Evolutionary conservation across 2,888 invertebrate genomes (phyloP), one percentile per base, ranked within the genome.

Genomic region (Toxonevra muliebris): DNA sequence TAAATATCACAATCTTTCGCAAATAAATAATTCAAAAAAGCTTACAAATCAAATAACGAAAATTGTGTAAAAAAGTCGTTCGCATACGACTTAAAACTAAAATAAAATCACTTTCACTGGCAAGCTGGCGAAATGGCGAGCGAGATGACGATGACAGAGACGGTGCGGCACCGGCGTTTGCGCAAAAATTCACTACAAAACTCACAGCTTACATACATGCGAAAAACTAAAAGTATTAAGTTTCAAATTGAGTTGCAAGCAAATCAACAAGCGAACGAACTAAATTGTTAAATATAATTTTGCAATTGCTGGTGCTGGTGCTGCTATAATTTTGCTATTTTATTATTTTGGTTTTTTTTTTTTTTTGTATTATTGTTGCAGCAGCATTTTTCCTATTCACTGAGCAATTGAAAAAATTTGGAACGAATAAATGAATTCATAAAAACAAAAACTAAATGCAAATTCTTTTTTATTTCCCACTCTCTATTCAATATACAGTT

Each of bases 71-170:
- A 65, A 15, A 40, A 52, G 42, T 59, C 43, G 43, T 42, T 58
- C 58, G 65, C 65, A 65, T 12, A 65, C 58, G 65, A 65, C 58
- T 59, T 43, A 58, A 65, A 65, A 81, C 78, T 78, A 76, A 79
- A 80, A 78, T 80, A 79, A 81, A 81, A 81, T 79, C 81, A 81
- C 80, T 81, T 81, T 81, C 80, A 81, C 80, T 81, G 79, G 42
- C 61, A 52, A 12, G 15, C 12, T 48, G 15, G 30, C 30, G 30
- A 30, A n/a, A 30, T 30, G 30, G 30, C 7, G 7, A 2, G 30
- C 30, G 7, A 30, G 50, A 58, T 57, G 15, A 19, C 59, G 15
- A 20, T 45, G 15, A 55, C 19, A 53, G 43, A 19, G 52, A 48
- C 50, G 50, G n/a, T 20, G 53, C 17, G 12, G 20, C 43, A 17